Conservation (phyloP, 2,797 vertebrate species). For the Botia almorhae region DNA sequence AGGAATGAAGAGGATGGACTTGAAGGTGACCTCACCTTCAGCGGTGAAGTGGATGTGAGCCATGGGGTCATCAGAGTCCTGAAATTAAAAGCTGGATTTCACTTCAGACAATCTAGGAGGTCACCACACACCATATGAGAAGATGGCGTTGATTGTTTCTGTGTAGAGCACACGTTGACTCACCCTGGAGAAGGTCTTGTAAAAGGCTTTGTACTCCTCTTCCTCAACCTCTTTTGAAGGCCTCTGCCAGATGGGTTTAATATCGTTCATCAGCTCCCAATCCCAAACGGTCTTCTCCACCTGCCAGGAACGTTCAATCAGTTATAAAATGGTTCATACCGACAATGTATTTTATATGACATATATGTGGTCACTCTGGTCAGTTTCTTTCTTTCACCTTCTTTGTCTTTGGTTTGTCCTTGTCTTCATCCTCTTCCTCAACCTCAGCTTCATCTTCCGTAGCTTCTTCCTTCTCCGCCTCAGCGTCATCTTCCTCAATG, state of each 20-base stretch:
- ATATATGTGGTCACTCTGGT: not conserved
- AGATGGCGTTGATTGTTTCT: not conserved
- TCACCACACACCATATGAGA: not conserved
- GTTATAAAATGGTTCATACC: not conserved
- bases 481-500: slow-evolving; percentile 90
- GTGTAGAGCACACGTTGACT: slow-evolving; percentile 5
- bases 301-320: slow-evolving; percentile 66
- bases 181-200: slow-evolving; percentile 99
- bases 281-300: slow-evolving; percentile 99
- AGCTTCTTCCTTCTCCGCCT: slow-evolving; percentile 89
- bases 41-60: slow-evolving; percentile 96
- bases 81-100: slow-evolving; percentile 14
- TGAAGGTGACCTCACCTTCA: slow-evolving; percentile 98
- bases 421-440: slow-evolving; percentile 91
- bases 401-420: slow-evolving; percentile 94
- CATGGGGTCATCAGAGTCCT: slow-evolving; percentile 93
- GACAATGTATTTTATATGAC: not conserved
- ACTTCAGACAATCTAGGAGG: not conserved
- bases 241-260: slow-evolving; percentile 99
- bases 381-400: slow-evolving; percentile 76
- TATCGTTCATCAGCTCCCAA: slow-evolving; percentile 99
- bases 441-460: slow-evolving; percentile 93
- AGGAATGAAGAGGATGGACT: slow-evolving; percentile 95
- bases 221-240: slow-evolving; percentile 95
- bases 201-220: slow-evolving; percentile 97